Conservation (phyloP, 2,113 vertebrate species). For the Stegastes partitus region DNA sequence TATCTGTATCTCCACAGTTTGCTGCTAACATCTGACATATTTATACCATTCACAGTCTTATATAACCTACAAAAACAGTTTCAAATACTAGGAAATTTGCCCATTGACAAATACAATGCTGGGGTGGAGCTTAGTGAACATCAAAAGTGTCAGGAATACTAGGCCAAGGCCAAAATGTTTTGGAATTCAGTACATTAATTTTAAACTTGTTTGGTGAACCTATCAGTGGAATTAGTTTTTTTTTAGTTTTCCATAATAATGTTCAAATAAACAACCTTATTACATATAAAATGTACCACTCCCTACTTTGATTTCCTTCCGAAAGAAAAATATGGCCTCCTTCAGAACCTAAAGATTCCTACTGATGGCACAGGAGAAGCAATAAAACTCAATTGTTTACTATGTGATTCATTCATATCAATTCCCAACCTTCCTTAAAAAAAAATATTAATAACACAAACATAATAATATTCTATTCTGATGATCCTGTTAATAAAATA, state of each 20-base stretch:
- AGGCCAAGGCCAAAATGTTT: constrained; percentile 37
- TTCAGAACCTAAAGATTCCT: not conserved
- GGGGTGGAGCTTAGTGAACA: constrained; percentile 53
- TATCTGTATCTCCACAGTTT: constrained; percentile 53
- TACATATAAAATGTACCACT: not conserved
- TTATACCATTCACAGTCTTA: constrained; percentile 68
- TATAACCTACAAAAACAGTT: constrained; percentile 17
- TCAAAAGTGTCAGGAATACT: not conserved
- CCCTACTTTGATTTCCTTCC: not conserved
- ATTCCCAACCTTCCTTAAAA: too few species aligned
- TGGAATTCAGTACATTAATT: not conserved
- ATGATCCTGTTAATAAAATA: too few species aligned
- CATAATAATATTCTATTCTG: too few species aligned
- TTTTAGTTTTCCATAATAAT: constrained; percentile 9
- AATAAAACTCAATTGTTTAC: too few species aligned
- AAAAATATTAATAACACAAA: too few species aligned
- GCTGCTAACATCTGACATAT: constrained; percentile 8
- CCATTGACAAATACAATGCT: not conserved
- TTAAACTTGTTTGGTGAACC: not conserved
- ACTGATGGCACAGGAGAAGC: too few species aligned
- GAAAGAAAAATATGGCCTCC: not conserved
- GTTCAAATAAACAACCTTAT: not conserved
- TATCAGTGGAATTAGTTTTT: constrained; percentile 3
- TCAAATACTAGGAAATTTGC: constrained; percentile 41
- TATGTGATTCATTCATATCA: too few species aligned